Evolutionary conservation across 2,797 vertebrate genomes (phyloP), one percentile per base, ranked within the genome.

Genomic region (Catharus ustulatus): DNA sequence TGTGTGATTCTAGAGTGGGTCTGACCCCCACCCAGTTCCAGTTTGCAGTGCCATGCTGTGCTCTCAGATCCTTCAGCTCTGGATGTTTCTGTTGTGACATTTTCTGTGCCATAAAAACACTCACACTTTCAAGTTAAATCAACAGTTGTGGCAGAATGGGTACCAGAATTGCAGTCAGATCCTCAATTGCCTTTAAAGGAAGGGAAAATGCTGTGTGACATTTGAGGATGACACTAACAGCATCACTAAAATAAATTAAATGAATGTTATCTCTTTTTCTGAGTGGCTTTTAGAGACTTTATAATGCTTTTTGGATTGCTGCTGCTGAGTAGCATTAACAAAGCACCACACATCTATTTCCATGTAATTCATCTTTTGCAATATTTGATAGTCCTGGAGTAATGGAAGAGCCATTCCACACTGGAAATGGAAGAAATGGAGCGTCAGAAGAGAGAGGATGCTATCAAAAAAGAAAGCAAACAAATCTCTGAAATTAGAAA

Each of bases 231-330:
- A 78, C 78, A 83, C 64, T 87, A 85, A 89, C 74, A 80, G 71
- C 87, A 81, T 42, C 90, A 72, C 82, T 94, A 78, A 93, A 96
- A 93, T 85, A 95, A 95, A 96, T 91, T 77, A 90, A 93, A 95
- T 94, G 42, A 67, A 75, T 75, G 64, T 81, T 93, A 75, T 75
- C 69, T 91, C 36, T 73, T 92, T 95, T 94, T 92, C 89, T 75
- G 69, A 91, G 93, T 48, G 89, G 54, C 76, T 97, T 95, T 96
- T 89, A 92, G 69, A 49, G 82, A 10, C 32, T 77, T 89, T 72
- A 36, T 51, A 89, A 78, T 76, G 89, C 46, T 87, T 95, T 95
- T 85, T 32, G 46, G 58, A 48, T 89, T 95, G 82, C 85, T 91
- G 24, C 40, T 62, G 55, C 90, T 75, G 43, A 81, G 43, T 11